These are phyloP conservation scores for Sinocyclocheilus rhinocerous DNA, from an alignment of 2,113 vertebrate species.

Conservation along the genomic window DNA sequence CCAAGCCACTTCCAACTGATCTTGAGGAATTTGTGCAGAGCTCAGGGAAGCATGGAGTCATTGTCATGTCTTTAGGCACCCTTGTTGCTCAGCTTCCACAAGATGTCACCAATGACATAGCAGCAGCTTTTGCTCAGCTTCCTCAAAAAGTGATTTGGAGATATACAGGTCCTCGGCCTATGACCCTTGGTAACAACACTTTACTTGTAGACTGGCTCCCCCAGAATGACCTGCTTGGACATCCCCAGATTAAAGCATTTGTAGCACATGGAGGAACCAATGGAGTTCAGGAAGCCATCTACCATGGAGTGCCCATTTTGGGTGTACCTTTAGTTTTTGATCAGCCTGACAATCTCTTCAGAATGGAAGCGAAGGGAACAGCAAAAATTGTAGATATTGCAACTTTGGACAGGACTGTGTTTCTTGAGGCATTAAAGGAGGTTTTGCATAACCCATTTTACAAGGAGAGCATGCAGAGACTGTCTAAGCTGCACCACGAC, in stretches of 20 bases:
- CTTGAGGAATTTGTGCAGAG: constrained; percentile 61
- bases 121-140: constrained; percentile 69
- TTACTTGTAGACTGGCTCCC: constrained; percentile 72
- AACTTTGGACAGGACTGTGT: constrained; percentile 59
- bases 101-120: constrained; percentile 68
- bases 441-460: constrained; percentile 72
- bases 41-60: constrained; percentile 71
- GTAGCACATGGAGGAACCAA: constrained; percentile 74
- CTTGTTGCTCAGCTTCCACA: constrained; percentile 63
- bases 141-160: constrained; percentile 76
- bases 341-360: constrained; percentile 72
- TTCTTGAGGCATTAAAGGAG: constrained; percentile 64
- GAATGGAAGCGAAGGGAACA: constrained; percentile 66
- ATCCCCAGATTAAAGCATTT: constrained; percentile 70
- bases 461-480: constrained; percentile 84
- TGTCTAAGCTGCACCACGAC: constrained; percentile 87
- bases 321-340: constrained; percentile 72
- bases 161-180: constrained; percentile 65
- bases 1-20: constrained; percentile 51
- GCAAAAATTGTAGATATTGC: constrained; percentile 67
- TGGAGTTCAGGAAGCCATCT: constrained; percentile 74
- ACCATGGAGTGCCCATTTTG: constrained; percentile 70
- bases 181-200: constrained; percentile 71
- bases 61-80: constrained; percentile 73
- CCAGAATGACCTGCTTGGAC: constrained; percentile 74